Percentiles rank a stretch among this genome's conserved stretches.
Conservation (phyloP, 2,888 invertebrate genomes). For the Limulus polyphemus region DNA sequence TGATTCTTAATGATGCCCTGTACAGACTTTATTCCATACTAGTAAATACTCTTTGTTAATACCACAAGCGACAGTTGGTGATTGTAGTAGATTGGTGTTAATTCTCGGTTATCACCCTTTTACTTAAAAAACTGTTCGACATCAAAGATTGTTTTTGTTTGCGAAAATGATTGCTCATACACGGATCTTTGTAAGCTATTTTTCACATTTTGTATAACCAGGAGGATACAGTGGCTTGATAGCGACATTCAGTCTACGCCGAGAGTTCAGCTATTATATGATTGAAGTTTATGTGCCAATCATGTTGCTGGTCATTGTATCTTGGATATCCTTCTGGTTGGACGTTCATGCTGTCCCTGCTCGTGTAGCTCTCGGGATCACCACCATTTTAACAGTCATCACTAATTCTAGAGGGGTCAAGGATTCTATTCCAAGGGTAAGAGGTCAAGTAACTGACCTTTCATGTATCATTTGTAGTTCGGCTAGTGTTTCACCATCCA, state of each 20-base stretch:
- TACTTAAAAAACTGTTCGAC: too few species aligned
- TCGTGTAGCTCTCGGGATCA: slow-evolving; percentile 17
- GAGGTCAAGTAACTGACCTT: not conserved
- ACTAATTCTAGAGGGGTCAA: slow-evolving; percentile 21
- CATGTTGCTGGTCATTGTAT: slow-evolving; percentile 17
- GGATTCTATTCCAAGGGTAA: slow-evolving; percentile 20
- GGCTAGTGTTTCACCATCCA: too few species aligned
- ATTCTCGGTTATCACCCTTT: too few species aligned
- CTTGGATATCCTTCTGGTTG: slow-evolving; percentile 21
- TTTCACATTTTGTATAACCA: not conserved
- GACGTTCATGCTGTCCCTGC: slow-evolving; percentile 21
- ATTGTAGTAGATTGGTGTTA: too few species aligned
- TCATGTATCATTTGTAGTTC: too few species aligned
- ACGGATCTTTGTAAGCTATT: too few species aligned
- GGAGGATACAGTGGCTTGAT: slow-evolving; percentile 19
- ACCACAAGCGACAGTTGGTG: too few species aligned
- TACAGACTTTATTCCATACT: too few species aligned
- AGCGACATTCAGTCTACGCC: slow-evolving; percentile 14
- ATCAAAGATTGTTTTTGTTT: too few species aligned
- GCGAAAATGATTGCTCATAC: too few species aligned
- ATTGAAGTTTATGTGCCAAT: slow-evolving; percentile 21
- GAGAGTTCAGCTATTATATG: slow-evolving; percentile 18
- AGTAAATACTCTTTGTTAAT: too few species aligned
- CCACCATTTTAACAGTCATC: slow-evolving; percentile 21
- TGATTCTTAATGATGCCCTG: too few species aligned